phyloP scores from a whole-genome alignment of 2,113 vertebrate species.

The Neoarius graeffei region DNA sequence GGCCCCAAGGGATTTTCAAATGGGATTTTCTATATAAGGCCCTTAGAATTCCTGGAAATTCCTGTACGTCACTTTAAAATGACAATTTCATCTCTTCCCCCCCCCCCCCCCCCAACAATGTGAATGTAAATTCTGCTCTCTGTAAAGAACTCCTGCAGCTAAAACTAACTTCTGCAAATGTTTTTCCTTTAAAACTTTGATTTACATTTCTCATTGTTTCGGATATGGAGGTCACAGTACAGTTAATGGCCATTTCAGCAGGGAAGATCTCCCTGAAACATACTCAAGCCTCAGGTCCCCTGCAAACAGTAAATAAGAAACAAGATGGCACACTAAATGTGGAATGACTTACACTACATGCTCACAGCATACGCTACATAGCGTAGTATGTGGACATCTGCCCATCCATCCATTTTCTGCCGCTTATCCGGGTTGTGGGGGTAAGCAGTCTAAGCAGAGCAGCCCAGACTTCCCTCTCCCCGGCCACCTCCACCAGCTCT shows the following conservation, averaged over 20 bases:
- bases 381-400: background rate
- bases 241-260: conserved; percentile 17
- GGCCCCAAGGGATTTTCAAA: too few relatives aligned
- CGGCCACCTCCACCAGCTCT: too few relatives aligned
- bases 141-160: background rate
- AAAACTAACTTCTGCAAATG: background rate
- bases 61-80: background rate
- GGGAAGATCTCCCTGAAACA: conserved; percentile 13
- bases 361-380: background rate
- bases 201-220: background rate
- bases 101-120: too few relatives aligned
- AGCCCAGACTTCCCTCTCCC: too few relatives aligned
- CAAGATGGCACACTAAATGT: conserved; percentile 34
- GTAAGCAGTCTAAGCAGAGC: too few relatives aligned
- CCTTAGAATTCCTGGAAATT: background rate
- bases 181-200: background rate
- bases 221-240: conserved; percentile 11
- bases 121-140: background rate
- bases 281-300: conserved; percentile 19
- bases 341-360: background rate
- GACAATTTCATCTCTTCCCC: background rate
- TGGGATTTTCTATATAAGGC: background rate
- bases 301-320: conserved; percentile 48
- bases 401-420: too few relatives aligned
- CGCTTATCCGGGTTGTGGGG: too few relatives aligned